Percentiles rank a stretch among this genome's conserved stretches.
These are phyloP conservation scores for Zaprionus tsacasi DNA, from an alignment of 1,140 invertebrate species.

Conservation along the genomic window DNA sequence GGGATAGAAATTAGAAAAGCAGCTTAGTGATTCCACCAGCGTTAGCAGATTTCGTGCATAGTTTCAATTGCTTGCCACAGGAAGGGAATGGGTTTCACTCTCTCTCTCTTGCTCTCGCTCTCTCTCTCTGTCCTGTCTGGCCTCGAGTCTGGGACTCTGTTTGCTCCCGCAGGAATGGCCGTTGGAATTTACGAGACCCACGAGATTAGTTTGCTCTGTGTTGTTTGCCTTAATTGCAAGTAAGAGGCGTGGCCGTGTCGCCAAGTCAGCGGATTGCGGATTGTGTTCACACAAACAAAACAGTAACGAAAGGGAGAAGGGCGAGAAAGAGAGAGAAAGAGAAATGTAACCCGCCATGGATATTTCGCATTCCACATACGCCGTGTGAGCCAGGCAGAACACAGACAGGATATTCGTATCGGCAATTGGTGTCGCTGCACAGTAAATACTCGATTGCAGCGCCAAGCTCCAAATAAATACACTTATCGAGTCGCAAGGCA, in stretches of 20 bases:
- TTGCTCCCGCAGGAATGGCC: constrained; percentile 68
- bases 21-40: constrained; percentile 73
- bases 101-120: too few relatives aligned
- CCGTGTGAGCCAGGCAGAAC: constrained; percentile 20
- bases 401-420: constrained; percentile 16
- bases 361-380: constrained; percentile 62
- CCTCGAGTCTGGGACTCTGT: constrained; percentile 25
- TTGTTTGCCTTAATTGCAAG: constrained; percentile 77
- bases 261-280: constrained; percentile 64
- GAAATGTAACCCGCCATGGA: constrained; percentile 1
- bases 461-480: constrained; percentile 71
- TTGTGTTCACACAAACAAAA: constrained; percentile 15
- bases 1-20: constrained; percentile 66
- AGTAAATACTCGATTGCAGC: constrained; percentile 67
- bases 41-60: constrained; percentile 73
- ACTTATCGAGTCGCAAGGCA: constrained; percentile 68
- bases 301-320: constrained; percentile 1
- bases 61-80: constrained; percentile 65
- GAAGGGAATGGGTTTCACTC: too few relatives aligned
- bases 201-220: constrained; percentile 72
- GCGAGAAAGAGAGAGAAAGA: not conserved
- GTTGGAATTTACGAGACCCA: constrained; percentile 75
- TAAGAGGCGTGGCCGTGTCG: constrained; percentile 63
- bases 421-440: constrained; percentile 67
- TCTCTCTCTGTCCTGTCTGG: constrained; percentile 35